phyloP scores from a whole-genome alignment of 2,888 invertebrate species.

The Acrobasis repandana region DNA sequence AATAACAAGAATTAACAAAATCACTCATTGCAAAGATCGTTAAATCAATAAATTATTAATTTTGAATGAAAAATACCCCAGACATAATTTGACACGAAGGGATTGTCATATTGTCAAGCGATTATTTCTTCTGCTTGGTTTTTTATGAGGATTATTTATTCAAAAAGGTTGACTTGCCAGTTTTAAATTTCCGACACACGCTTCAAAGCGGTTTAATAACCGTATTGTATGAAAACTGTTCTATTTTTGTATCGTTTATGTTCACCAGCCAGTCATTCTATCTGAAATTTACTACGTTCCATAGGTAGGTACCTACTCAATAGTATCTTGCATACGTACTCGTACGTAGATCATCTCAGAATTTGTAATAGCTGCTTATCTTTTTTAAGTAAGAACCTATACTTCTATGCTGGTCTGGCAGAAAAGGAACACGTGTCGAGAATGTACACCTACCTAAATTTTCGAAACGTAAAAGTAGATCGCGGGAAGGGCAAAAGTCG shows the following conservation, averaged over 20 bases:
- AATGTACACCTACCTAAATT: no score
- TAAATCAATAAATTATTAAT: conserved; percentile 3
- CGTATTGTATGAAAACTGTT: conserved; percentile 31
- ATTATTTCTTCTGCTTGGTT: neutral
- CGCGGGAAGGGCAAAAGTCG: no score
- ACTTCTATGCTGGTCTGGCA: no score
- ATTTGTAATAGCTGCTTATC: no score
- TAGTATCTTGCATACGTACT: no score
- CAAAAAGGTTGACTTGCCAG: neutral
- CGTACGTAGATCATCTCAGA: no score
- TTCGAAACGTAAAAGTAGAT: no score
- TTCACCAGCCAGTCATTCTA: conserved; percentile 35
- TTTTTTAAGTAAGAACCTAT: no score
- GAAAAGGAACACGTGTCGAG: no score
- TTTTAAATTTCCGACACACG: neutral
- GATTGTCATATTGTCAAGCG: neutral
- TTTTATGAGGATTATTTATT: neutral
- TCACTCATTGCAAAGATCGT: conserved; percentile 42
- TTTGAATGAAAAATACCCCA: neutral
- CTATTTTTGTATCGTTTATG: conserved; percentile 54
- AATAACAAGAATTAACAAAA: conserved; percentile 42
- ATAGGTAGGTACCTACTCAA: neutral
- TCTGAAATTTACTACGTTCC: conserved; percentile 9
- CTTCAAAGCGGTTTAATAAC: neutral
- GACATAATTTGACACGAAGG: neutral